Percentiles rank a stretch among this genome's conserved stretches.
Evolutionary conservation across 2,113 vertebrate genomes (phyloP).

Genomic region (Lepus americanus): DNA sequence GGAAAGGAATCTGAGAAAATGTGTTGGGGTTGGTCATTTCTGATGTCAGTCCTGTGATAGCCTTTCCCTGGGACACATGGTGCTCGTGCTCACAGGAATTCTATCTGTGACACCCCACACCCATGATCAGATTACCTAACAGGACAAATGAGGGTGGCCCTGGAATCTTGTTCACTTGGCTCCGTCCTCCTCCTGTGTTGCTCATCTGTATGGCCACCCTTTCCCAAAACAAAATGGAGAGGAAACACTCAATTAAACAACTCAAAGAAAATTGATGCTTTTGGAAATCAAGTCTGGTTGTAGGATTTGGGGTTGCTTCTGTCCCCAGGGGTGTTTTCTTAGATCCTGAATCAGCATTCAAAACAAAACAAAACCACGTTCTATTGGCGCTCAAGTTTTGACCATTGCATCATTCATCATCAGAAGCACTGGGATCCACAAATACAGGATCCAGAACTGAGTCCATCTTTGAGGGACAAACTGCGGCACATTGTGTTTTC

Average conservation of each 20-base stretch:
- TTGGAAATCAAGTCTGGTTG: neutral
- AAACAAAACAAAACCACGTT: neutral
- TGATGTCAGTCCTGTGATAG: neutral
- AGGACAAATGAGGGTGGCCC: rapidly evolving
- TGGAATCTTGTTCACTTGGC: neutral
- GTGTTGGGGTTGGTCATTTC: neutral
- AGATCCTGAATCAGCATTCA: neutral
- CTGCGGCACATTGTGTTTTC: neutral
- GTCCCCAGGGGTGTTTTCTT: neutral
- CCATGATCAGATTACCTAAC: neutral
- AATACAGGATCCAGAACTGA: neutral
- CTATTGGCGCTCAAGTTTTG: neutral
- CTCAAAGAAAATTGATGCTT: neutral
- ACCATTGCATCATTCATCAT: neutral
- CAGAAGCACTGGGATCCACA: neutral
- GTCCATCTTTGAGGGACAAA: neutral
- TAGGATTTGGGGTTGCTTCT: neutral
- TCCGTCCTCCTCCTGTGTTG: no score
- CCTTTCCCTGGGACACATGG: rapidly evolving
- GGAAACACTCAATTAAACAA: neutral
- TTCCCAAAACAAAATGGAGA: neutral
- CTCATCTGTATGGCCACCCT: no score
- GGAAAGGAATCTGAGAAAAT: neutral
- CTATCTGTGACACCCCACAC: rapidly evolving
- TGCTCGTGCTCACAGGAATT: rapidly evolving